Evolutionary conservation across 2,888 invertebrate genomes (phyloP), one percentile per base, ranked within the genome.

Genomic region (Acronicta alni): DNA sequence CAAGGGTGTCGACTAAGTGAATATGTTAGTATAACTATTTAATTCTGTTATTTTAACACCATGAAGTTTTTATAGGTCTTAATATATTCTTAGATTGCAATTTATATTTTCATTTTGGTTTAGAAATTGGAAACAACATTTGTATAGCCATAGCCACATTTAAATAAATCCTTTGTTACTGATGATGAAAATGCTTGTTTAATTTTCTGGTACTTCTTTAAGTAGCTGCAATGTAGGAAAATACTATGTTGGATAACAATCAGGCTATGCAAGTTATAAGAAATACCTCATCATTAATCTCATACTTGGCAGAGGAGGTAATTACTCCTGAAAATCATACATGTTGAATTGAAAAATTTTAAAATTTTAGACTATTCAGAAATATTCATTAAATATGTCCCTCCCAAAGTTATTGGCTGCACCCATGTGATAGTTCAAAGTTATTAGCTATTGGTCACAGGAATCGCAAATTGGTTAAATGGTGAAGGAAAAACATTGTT

Each of bases 1-100:
- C 99, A n/a, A 95, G 99, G 80, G 97, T 97, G 39, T 97, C 98
- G 3, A 99, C 99, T 1, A 99, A 99, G 95, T 99, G 96, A 95
- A 88, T 14, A 46, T 83, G 80, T 84, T 85, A 84, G 83, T 85
- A 79, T 68, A 60, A 57, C 68, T 72, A 61, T 52, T 77, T 77
- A 66, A 52, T 54, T 41, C 30, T 54, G 44, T 37, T 42, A 26
- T 42, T 52, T 45, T 46, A 32, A 39, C 23, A 35, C 16, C n/a
- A 41, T 57, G 51, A 32, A 43, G 18, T 38, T 35, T n/a, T 44
- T 17, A 15, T 57, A 69, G 46, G 65, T 54, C 18, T 56, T 53
- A 57, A 56, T 63, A 23, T 26, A 62, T 32, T 46, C n/a, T 30
- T 26, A 57, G 38, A 43, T 44, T 43, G 3, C 47, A 38, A 26